Evolutionary conservation across 2,113 vertebrate genomes (phyloP).

Genomic region (Butastur rufipennis): DNA sequence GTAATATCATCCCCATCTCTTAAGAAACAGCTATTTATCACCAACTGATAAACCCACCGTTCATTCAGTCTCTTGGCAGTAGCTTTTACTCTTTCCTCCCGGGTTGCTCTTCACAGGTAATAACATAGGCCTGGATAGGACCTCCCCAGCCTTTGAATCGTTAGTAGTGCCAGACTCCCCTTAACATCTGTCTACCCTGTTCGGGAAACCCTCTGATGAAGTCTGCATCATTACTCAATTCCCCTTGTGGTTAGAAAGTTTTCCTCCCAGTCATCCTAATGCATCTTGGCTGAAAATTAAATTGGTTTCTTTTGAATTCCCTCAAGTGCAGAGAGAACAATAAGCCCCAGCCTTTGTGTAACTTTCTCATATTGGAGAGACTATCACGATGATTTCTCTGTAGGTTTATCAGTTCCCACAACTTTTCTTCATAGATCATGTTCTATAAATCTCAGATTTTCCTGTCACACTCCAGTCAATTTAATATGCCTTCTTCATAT

Average conservation of each 20-base stretch:
- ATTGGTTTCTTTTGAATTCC: slow-evolving; percentile 65
- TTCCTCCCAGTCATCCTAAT: slow-evolving; percentile 52
- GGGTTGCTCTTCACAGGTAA: slow-evolving; percentile 4
- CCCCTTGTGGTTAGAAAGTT: slow-evolving; percentile 35
- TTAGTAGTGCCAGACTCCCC: slow-evolving; percentile 6
- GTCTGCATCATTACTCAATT: slow-evolving; percentile 44
- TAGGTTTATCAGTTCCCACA: slow-evolving; percentile 44
- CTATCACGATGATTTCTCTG: slow-evolving; percentile 26
- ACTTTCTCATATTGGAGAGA: slow-evolving; percentile 14
- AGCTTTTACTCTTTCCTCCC: slow-evolving; percentile 1
- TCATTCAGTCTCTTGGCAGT: neutral
- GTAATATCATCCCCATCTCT: neutral
- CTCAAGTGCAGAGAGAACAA: slow-evolving; percentile 51
- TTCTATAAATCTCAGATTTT: neutral
- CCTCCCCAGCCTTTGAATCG: neutral
- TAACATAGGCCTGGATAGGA: neutral
- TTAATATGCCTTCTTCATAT: neutral
- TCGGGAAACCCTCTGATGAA: slow-evolving; percentile 38
- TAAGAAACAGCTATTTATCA: slow-evolving; percentile 8
- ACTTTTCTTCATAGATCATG: slow-evolving; percentile 19
- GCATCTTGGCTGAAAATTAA: slow-evolving; percentile 62
- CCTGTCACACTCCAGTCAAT: neutral
- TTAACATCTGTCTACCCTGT: slow-evolving; percentile 43
- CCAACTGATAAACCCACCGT: neutral
- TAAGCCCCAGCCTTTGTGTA: slow-evolving; percentile 38